Conservation (phyloP, 1,140 invertebrate genomes). For the Neotoxoptera formosana region DNA sequence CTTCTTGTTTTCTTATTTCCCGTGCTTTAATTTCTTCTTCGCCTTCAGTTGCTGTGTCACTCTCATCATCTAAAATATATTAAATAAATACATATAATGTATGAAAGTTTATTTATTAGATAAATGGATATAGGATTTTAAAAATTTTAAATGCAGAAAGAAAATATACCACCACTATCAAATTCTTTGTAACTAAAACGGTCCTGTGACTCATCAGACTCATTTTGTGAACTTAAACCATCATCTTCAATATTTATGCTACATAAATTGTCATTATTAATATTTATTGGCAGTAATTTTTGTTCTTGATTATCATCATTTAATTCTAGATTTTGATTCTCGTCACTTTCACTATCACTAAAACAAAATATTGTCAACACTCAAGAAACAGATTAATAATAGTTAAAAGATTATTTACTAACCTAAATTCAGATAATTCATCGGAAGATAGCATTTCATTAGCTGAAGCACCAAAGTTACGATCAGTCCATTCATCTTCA, state of each 20-base stretch:
- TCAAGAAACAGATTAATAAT: background rate
- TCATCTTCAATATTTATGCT: constrained; percentile 62
- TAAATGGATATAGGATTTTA: too few species aligned
- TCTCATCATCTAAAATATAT: constrained; percentile 70
- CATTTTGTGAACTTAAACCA: constrained; percentile 63
- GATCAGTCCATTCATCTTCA: constrained; percentile 92
- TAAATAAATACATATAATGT: constrained; percentile 11
- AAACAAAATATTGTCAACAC: background rate
- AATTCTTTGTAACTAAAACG: constrained; percentile 70
- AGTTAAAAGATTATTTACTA: background rate
- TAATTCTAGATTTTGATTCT: constrained; percentile 27
- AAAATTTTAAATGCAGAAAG: background rate
- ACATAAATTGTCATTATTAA: constrained; percentile 33
- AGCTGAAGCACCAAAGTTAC: constrained; percentile 83
- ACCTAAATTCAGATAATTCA: constrained; percentile 76
- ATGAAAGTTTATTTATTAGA: constrained; percentile 61
- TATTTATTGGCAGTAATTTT: constrained; percentile 19
- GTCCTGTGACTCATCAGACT: constrained; percentile 70
- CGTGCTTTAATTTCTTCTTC: constrained; percentile 74
- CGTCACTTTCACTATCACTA: constrained; percentile 54
- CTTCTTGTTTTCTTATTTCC: constrained; percentile 74
- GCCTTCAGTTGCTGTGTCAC: constrained; percentile 76
- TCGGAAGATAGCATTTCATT: constrained; percentile 76
- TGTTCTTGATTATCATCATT: constrained; percentile 35
- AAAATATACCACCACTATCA: constrained; percentile 68